Conservation (phyloP, 2,797 vertebrate species). For the Lacerta viridis region DNA sequence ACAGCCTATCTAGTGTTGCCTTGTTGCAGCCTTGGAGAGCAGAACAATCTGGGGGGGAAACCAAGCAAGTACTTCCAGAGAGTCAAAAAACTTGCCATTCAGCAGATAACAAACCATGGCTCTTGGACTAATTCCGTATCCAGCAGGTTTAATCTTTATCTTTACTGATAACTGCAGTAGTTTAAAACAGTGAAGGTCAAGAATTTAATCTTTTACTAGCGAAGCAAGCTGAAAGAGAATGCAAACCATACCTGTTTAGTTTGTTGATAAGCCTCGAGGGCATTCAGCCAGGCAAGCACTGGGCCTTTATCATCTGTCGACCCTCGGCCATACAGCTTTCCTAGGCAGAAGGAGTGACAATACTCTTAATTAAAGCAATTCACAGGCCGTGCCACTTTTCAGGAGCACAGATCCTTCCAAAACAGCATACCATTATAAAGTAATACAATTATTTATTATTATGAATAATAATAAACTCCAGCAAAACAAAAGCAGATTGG, state of each 20-base stretch:
- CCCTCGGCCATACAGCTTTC: constrained; percentile 94
- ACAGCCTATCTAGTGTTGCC: neutral
- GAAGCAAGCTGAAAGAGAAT: constrained; percentile 12
- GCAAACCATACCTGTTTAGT: constrained; percentile 84
- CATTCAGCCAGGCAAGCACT: constrained; percentile 95
- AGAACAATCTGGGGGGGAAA: neutral
- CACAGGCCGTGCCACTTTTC: neutral
- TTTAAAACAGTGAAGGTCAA: neutral
- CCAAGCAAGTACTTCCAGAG: neutral
- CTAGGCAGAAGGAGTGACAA: constrained; percentile 73
- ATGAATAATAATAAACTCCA: too few relatives aligned
- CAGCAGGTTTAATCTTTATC: constrained; percentile 23
- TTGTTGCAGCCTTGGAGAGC: neutral
- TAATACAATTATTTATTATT: too few relatives aligned
- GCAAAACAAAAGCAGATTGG: too few relatives aligned
- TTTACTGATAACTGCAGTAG: neutral
- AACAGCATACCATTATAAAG: too few relatives aligned
- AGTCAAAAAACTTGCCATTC: neutral
- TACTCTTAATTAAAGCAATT: too few relatives aligned
- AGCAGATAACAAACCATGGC: neutral
- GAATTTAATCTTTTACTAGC: constrained; percentile 21
- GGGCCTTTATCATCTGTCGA: constrained; percentile 98
- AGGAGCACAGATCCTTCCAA: too few relatives aligned
- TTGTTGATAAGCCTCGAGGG: constrained; percentile 94
- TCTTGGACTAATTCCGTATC: neutral